Evolutionary conservation across 64 coral and sea anemone genomes (phyloP).

Genomic region (Actinia tenebrosa): DNA sequence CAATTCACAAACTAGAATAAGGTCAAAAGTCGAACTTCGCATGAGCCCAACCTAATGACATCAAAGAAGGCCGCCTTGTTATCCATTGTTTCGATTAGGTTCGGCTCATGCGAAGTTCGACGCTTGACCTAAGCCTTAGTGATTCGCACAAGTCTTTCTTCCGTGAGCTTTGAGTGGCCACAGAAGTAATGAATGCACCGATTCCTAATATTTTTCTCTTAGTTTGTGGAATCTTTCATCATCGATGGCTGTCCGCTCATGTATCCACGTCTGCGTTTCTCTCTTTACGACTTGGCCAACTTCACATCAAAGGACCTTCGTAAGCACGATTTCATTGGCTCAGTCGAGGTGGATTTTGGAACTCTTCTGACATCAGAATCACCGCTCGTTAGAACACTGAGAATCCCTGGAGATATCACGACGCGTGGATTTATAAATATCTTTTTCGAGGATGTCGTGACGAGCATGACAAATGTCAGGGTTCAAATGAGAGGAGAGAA

Average conservation of each 20-base stretch:
- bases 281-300: conserved; percentile 93
- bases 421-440: conserved; percentile 78
- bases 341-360: conserved; percentile 68
- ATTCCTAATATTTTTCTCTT: neutral
- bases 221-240: conserved; percentile 88
- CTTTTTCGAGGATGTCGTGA: conserved; percentile 46
- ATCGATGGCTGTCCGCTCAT: conserved; percentile 52
- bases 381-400: conserved; percentile 52
- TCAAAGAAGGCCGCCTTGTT: no score
- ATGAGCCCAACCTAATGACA: no score
- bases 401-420: conserved; percentile 80
- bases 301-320: conserved; percentile 95
- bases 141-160: no score
- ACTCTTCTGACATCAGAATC: conserved; percentile 29
- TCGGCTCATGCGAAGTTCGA: no score
- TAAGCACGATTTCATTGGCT: conserved; percentile 95
- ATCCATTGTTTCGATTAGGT: no score
- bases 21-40: no score
- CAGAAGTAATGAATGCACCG: no score
- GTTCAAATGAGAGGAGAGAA: conserved; percentile 68
- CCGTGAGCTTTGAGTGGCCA: no score
- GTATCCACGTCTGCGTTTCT: conserved; percentile 67
- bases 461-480: conserved; percentile 48
- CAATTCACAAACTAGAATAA: no score
- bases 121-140: no score